Percentiles rank a stretch among this genome's conserved stretches.
Evolutionary conservation across 2,888 invertebrate species (phyloP).

Genomic region (Latheticus oryzae): DNA sequence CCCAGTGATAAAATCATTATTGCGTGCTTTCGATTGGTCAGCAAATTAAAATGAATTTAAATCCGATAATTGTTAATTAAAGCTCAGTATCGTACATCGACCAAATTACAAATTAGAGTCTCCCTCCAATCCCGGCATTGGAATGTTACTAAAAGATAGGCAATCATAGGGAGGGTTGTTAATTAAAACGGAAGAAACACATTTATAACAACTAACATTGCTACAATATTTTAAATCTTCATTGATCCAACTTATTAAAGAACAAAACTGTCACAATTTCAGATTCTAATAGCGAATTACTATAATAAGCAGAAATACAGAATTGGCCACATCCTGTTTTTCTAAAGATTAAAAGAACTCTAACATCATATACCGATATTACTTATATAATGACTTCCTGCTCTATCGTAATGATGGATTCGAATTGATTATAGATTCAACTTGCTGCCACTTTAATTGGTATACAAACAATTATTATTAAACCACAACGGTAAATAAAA

Average conservation of each 20-base stretch:
- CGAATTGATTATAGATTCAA: slow-evolving; percentile 32
- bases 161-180: slow-evolving; percentile 31
- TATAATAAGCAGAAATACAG: slow-evolving; percentile 23
- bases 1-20: slow-evolving; percentile 5
- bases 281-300: slow-evolving; percentile 27
- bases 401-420: slow-evolving; percentile 33
- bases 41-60: slow-evolving; percentile 23
- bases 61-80: slow-evolving; percentile 33
- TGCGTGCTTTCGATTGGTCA: slow-evolving; percentile 2
- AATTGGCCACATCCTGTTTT: slow-evolving; percentile 36
- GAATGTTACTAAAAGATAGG: slow-evolving; percentile 26
- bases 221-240: not conserved
- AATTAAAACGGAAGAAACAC: slow-evolving; percentile 37
- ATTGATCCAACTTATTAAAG: no score
- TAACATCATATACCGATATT: slow-evolving; percentile 28
- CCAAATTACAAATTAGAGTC: slow-evolving; percentile 30
- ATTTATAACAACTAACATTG: slow-evolving; percentile 26
- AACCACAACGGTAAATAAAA: slow-evolving; percentile 10
- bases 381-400: slow-evolving; percentile 37
- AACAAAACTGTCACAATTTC: slow-evolving; percentile 23
- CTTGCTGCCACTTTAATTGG: slow-evolving; percentile 23
- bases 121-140: slow-evolving; percentile 13
- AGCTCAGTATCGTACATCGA: slow-evolving; percentile 13
- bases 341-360: slow-evolving; percentile 22
- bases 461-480: slow-evolving; percentile 13